These are phyloP conservation scores for Ernsta delagoae DNA, from an alignment of 2,888 invertebrate species.

Conservation along the genomic window DNA sequence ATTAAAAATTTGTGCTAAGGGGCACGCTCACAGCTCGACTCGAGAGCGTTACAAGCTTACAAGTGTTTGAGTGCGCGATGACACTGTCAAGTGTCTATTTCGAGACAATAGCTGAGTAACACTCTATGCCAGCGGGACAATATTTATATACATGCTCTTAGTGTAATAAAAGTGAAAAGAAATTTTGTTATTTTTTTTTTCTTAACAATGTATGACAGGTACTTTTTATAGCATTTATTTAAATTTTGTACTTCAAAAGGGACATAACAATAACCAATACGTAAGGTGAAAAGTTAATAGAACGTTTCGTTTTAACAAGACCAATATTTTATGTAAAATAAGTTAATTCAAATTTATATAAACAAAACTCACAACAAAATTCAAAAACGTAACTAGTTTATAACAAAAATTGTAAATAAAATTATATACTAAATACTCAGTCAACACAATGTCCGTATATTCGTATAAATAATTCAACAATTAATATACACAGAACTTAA, in stretches of 20 bases:
- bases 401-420: slow-evolving; percentile 1
- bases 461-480: neutral
- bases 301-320: too few relatives aligned
- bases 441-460: slow-evolving; percentile 6
- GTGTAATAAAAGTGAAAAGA: neutral
- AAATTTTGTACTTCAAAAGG: too few relatives aligned
- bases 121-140: neutral
- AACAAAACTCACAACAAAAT: too few relatives aligned
- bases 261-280: too few relatives aligned
- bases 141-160: neutral
- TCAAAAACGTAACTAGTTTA: too few relatives aligned
- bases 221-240: too few relatives aligned
- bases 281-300: too few relatives aligned
- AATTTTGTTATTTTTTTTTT: too few relatives aligned
- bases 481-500: neutral
- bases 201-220: too few relatives aligned
- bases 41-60: neutral
- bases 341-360: too few relatives aligned
- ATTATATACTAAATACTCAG: neutral
- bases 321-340: too few relatives aligned
- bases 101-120: neutral
- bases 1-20: slow-evolving; percentile 7
- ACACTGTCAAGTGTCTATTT: neutral
- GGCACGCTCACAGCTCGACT: neutral
- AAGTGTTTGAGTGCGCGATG: slow-evolving; percentile 1